Percentiles rank a stretch among this genome's conserved stretches.
These are phyloP conservation scores for Phenacoccus solenopsis DNA, from an alignment of 1,140 invertebrate species.

Conservation along the genomic window DNA sequence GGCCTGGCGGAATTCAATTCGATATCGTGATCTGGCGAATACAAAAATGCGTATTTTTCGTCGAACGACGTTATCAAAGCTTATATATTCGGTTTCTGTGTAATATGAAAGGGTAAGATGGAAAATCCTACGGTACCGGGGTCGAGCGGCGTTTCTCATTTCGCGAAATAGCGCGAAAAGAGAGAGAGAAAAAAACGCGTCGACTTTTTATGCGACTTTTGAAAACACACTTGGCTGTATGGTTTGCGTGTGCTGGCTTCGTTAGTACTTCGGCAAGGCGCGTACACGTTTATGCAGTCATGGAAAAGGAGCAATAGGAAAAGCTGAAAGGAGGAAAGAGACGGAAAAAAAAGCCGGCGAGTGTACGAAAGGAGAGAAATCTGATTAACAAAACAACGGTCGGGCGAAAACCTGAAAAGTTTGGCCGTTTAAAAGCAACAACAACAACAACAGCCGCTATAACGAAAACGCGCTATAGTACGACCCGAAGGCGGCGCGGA, in stretches of 20 bases:
- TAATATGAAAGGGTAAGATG: no score
- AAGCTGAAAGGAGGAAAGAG: background rate
- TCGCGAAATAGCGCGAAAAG: background rate
- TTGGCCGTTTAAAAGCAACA: constrained; percentile 14
- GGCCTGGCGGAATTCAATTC: no score
- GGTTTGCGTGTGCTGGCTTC: background rate
- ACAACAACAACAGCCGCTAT: background rate
- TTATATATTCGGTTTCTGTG: no score
- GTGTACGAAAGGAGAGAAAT: background rate
- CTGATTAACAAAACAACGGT: constrained; percentile 16
- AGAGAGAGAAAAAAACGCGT: background rate
- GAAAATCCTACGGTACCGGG: no score
- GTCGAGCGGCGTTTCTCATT: background rate
- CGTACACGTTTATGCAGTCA: background rate
- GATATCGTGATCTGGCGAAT: no score
- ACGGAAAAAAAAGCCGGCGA: background rate
- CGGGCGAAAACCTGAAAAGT: constrained; percentile 7
- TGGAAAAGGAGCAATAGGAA: background rate
- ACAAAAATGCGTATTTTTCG: no score
- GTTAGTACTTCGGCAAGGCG: background rate
- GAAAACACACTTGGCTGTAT: background rate
- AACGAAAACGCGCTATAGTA: background rate
- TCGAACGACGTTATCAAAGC: no score
- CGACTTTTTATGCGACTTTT: constrained; percentile 10
- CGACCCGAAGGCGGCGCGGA: background rate